A percentile compares a stretch with the other conserved stretches of the same genome.
phyloP scores from a whole-genome alignment of 2,797 vertebrate genomes.

The Pseudomugil tenellus region DNA sequence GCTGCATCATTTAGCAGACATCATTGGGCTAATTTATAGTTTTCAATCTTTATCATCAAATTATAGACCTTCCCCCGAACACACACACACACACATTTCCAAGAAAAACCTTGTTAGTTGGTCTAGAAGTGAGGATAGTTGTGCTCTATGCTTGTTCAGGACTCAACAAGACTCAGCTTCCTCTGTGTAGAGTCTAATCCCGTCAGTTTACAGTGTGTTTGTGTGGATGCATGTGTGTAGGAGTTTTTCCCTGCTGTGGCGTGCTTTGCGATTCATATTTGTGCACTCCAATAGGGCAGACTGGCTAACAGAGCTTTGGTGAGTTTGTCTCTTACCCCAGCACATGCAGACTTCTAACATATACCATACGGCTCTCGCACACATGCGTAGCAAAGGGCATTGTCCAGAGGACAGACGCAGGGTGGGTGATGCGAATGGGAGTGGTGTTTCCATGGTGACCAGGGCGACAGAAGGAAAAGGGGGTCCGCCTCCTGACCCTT shows the following conservation, averaged over 20 bases:
- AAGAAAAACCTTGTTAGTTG: slow-evolving; percentile 7
- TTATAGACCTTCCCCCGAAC: slow-evolving; percentile 41
- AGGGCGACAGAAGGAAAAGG: slow-evolving; percentile 80
- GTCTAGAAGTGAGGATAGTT: slow-evolving; percentile 9
- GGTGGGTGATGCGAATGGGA: slow-evolving; percentile 49
- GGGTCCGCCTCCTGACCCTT: slow-evolving; percentile 77
- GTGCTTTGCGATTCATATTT: slow-evolving; percentile 40
- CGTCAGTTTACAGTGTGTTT: slow-evolving; percentile 29
- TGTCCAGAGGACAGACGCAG: slow-evolving; percentile 71
- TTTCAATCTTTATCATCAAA: slow-evolving; percentile 56
- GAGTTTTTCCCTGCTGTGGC: slow-evolving; percentile 38
- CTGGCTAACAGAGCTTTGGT: slow-evolving; percentile 45
- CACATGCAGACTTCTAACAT: slow-evolving; percentile 30
- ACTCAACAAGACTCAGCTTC: slow-evolving; percentile 29
- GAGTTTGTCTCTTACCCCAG: slow-evolving; percentile 20
- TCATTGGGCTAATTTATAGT: slow-evolving; percentile 55
- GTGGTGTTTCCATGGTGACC: slow-evolving; percentile 83
- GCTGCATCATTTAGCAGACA: slow-evolving; percentile 21
- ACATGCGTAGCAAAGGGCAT: slow-evolving; percentile 62
- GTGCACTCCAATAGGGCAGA: slow-evolving; percentile 9
- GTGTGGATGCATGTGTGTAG: slow-evolving; percentile 19
- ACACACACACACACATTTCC: slow-evolving; percentile 4
- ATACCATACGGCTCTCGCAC: slow-evolving; percentile 19
- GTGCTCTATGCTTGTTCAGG: slow-evolving; percentile 25
- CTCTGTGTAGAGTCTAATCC: background rate